A percentile compares a stretch with the other conserved stretches of the same genome.
These are phyloP conservation scores for Teinopalpus imperialis DNA, from an alignment of 2,888 invertebrate genomes.

Conservation along the genomic window DNA sequence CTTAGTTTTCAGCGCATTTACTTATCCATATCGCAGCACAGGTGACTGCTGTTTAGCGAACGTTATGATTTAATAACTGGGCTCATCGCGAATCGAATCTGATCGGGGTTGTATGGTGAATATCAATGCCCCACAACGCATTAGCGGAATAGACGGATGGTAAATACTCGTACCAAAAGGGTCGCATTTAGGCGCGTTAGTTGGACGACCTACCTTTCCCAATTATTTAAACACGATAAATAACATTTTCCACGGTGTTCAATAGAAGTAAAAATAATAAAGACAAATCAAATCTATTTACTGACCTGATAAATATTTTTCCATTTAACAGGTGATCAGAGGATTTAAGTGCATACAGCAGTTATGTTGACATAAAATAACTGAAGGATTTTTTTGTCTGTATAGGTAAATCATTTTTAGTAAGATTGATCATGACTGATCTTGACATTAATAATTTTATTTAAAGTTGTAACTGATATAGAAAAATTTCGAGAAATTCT, in stretches of 20 bases:
- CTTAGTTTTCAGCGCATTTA: neutral
- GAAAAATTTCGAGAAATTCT: too few relatives aligned
- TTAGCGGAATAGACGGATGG: constrained; percentile 67
- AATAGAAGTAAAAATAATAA: too few relatives aligned
- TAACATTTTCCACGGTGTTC: constrained; percentile 10
- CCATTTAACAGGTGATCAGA: too few relatives aligned
- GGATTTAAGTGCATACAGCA: too few relatives aligned
- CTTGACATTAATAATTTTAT: too few relatives aligned
- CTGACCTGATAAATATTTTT: too few relatives aligned
- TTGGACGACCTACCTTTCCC: constrained; percentile 19
- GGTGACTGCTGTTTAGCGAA: constrained; percentile 65
- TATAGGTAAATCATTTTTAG: too few relatives aligned
- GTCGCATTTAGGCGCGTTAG: constrained; percentile 38
- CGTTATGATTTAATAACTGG: constrained; percentile 77
- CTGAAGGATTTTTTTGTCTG: too few relatives aligned
- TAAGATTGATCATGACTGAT: too few relatives aligned
- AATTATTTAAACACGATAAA: constrained; percentile 11
- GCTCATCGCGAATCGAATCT: constrained; percentile 65
- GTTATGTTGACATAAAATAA: too few relatives aligned
- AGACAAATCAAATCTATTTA: too few relatives aligned
- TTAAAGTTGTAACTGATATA: too few relatives aligned
- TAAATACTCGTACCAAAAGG: constrained; percentile 59
- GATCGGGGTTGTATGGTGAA: constrained; percentile 56
- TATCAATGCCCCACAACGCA: constrained; percentile 67
- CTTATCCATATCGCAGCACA: constrained; percentile 52